A percentile compares a stretch with the other conserved stretches of the same genome.
phyloP scores from a whole-genome alignment of 1,140 invertebrate genomes.

The Drosophila ananassae region DNA sequence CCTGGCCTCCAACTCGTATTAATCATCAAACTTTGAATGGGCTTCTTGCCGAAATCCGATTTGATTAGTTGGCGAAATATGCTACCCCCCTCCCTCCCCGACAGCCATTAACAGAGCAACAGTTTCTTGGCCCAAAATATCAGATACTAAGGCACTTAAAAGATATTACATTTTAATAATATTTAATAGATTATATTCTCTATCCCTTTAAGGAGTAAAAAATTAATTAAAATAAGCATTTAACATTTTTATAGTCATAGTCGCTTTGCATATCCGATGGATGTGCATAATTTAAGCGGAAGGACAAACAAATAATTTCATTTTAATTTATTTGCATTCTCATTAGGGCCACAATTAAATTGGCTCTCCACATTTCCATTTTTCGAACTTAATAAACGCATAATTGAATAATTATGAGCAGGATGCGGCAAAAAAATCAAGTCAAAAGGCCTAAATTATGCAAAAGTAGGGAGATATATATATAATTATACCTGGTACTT shows the following conservation, averaged over 20 bases:
- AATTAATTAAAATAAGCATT: neutral
- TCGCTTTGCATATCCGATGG: constrained; percentile 25
- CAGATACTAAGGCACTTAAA: neutral
- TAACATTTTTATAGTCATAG: neutral
- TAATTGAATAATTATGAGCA: constrained; percentile 47
- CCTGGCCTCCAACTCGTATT: constrained; percentile 20
- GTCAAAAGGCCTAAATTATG: constrained; percentile 23
- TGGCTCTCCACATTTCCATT: constrained; percentile 14
- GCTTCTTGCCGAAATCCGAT: constrained; percentile 14
- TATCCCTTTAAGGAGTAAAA: neutral
- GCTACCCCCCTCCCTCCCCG: neutral
- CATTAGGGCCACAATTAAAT: constrained; percentile 53
- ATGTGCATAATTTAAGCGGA: constrained; percentile 47
- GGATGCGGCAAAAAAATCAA: neutral
- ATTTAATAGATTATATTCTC: too few species aligned
- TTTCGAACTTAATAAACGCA: constrained; percentile 39
- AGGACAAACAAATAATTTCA: constrained; percentile 45
- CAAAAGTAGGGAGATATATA: constrained; percentile 4
- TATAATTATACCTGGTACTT: neutral
- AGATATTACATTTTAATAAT: too few species aligned
- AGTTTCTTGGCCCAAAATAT: constrained; percentile 23
- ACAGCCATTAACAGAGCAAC: constrained; percentile 16
- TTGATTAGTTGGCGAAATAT: constrained; percentile 51
- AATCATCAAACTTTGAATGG: constrained; percentile 48
- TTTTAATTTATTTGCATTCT: constrained; percentile 51